phyloP scores from a whole-genome alignment of 2,797 vertebrate species.

The Danio kyathit region DNA sequence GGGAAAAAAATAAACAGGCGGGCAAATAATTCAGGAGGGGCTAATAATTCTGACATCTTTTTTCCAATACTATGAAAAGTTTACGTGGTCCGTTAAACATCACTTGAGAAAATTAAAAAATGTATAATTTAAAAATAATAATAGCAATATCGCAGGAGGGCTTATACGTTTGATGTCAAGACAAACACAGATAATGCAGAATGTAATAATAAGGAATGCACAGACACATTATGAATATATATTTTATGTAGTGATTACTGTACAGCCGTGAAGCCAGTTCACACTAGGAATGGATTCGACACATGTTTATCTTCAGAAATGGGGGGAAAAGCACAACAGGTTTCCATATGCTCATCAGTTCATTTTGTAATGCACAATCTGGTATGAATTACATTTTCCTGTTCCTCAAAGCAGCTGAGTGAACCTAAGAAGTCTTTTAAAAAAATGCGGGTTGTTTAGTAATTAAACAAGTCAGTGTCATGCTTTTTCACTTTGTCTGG shows the following conservation, averaged over 20 bases:
- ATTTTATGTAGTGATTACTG: slow-evolving; percentile 55
- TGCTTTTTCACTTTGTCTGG: slow-evolving; percentile 12
- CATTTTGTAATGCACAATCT: slow-evolving; percentile 51
- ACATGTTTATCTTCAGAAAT: slow-evolving; percentile 46
- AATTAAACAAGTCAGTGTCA: background rate
- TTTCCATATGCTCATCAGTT: slow-evolving; percentile 35
- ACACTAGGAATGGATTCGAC: slow-evolving; percentile 58
- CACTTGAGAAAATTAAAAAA: too few relatives aligned
- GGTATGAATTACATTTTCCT: slow-evolving; percentile 32
- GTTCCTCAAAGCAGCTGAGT: slow-evolving; percentile 22
- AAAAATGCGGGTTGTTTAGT: slow-evolving; percentile 3
- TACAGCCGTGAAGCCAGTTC: slow-evolving; percentile 66
- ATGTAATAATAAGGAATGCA: too few relatives aligned
- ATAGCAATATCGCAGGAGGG: too few relatives aligned
- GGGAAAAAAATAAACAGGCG: too few relatives aligned
- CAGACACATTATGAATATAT: slow-evolving; percentile 23
- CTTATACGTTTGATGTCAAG: too few relatives aligned
- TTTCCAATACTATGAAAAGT: too few relatives aligned
- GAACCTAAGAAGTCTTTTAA: slow-evolving; percentile 31
- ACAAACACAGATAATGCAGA: too few relatives aligned
- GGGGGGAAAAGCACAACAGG: slow-evolving; percentile 33
- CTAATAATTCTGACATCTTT: too few relatives aligned
- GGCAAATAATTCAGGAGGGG: too few relatives aligned
- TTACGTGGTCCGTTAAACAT: too few relatives aligned
- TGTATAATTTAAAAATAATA: too few relatives aligned